A percentile compares a stretch with the other conserved stretches of the same genome.
Conservation (phyloP, 2,797 vertebrate genomes). For the Ataeniobius toweri region DNA sequence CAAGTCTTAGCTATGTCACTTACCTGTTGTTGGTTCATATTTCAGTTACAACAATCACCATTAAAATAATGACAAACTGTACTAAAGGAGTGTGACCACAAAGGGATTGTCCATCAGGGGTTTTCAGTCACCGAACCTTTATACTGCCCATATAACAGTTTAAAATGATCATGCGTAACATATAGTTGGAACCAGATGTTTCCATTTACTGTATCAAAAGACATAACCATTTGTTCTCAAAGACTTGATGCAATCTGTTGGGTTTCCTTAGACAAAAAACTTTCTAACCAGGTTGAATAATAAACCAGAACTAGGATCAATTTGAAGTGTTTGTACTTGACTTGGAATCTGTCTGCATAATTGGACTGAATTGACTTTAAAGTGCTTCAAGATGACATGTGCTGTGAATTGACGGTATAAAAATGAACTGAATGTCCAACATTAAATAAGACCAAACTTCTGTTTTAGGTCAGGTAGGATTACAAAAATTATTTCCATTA, state of each 20-base stretch:
- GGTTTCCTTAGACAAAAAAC: no score
- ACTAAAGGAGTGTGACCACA: neutral
- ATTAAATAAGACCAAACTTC: neutral
- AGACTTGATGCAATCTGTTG: no score
- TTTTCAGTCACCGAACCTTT: neutral
- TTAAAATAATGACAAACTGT: neutral
- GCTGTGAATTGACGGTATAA: no score
- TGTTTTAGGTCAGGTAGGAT: neutral
- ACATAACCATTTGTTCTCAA: neutral
- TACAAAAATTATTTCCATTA: neutral
- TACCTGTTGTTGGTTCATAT: slow-evolving; percentile 30
- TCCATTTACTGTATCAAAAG: neutral
- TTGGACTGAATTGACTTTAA: no score
- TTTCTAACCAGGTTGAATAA: no score
- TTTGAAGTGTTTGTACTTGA: no score
- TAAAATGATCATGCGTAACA: no score
- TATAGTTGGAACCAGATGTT: neutral
- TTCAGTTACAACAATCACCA: neutral
- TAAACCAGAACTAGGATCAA: no score
- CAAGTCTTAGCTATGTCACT: slow-evolving; percentile 27
- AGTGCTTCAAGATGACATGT: no score
- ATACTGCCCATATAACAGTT: neutral
- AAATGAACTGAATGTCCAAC: neutral
- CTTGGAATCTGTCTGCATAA: no score
- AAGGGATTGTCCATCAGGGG: neutral